These are phyloP conservation scores for Zootermopsis nevadensis DNA, from an alignment of 2,888 invertebrate species.

Conservation along the genomic window DNA sequence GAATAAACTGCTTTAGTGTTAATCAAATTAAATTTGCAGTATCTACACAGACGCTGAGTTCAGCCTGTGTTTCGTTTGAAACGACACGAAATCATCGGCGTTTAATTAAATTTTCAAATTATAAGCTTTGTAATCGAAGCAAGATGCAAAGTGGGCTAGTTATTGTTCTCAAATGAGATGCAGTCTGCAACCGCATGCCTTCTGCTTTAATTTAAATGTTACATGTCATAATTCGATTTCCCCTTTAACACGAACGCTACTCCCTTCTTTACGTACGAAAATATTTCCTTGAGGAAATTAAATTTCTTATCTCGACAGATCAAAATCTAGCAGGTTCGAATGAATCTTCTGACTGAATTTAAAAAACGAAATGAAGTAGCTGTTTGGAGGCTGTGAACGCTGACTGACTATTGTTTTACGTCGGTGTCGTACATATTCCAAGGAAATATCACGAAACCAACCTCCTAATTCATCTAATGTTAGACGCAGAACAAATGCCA, in stretches of 20 bases:
- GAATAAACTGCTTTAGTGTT: no score
- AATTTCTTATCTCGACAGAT: slow-evolving; percentile 19
- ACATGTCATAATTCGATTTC: slow-evolving; percentile 21
- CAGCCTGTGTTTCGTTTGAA: no score
- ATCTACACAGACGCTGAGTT: no score
- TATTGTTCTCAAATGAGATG: background rate
- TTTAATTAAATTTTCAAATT: no score
- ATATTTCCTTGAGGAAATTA: slow-evolving; percentile 9
- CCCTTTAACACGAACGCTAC: background rate
- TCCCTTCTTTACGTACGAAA: background rate
- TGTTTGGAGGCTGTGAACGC: background rate
- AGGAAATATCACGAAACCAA: no score
- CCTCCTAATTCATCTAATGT: no score
- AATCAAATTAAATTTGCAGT: no score
- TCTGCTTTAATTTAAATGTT: slow-evolving; percentile 7
- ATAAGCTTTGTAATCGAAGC: background rate
- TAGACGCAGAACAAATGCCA: no score
- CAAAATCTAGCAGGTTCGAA: background rate
- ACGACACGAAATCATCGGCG: no score
- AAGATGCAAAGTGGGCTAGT: background rate
- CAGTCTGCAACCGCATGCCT: background rate
- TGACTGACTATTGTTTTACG: slow-evolving; percentile 8
- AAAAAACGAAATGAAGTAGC: background rate
- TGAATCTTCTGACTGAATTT: background rate
- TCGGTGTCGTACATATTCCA: no score